Conservation (phyloP, 92 coral and sea anemone genomes). For the Chrysogorgia sp. region DNA sequence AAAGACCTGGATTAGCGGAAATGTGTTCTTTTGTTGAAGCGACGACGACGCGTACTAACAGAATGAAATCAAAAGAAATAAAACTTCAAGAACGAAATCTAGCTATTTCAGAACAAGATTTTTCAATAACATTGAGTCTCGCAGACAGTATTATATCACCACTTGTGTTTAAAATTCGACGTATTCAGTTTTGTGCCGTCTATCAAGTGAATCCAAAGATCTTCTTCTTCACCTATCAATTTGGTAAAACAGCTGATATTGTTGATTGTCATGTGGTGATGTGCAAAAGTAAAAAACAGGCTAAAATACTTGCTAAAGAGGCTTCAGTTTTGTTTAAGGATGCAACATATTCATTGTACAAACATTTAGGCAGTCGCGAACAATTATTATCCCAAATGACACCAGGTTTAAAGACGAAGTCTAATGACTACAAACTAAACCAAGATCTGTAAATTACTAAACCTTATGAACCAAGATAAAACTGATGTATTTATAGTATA, state of each 20-base stretch:
- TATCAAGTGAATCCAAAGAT: slow-evolving; percentile 75
- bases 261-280: slow-evolving; percentile 82
- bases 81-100: slow-evolving; percentile 70
- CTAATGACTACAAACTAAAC: neutral
- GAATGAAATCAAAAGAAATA: slow-evolving; percentile 60
- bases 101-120: slow-evolving; percentile 79
- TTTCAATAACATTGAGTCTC: slow-evolving; percentile 71
- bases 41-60: slow-evolving; percentile 38
- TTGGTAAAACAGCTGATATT: slow-evolving; percentile 83
- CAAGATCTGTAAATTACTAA: neutral
- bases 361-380: neutral
- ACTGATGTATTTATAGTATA: neutral
- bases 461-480: neutral
- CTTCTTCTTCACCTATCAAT: slow-evolving; percentile 94
- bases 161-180: slow-evolving; percentile 68
- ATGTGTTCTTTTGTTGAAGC: slow-evolving; percentile 85
- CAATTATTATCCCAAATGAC: neutral
- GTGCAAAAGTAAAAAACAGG: slow-evolving; percentile 81
- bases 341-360: slow-evolving; percentile 14
- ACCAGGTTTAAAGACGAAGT: neutral
- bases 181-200: slow-evolving; percentile 89
- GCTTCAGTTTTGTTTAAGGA: slow-evolving; percentile 32
- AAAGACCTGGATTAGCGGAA: slow-evolving; percentile 82
- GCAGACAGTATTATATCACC: slow-evolving; percentile 67
- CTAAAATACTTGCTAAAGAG: slow-evolving; percentile 89